Evolutionary conservation across 2,888 invertebrate species (phyloP).

Genomic region (Andricus quercusramuli): DNA sequence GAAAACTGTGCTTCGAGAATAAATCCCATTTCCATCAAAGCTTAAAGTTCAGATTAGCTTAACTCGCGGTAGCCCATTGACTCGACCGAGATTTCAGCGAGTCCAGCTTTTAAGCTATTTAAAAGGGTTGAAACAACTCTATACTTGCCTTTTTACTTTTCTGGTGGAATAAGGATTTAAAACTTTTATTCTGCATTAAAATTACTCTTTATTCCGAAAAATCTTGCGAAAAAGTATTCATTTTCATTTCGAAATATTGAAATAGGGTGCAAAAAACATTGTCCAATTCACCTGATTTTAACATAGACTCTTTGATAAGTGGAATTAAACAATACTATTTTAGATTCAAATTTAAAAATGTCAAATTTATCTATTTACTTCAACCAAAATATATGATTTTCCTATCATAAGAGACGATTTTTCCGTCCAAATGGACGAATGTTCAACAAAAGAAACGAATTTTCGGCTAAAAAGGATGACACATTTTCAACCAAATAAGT

Average conservation of each 20-base stretch:
- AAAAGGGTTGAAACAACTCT: constrained; percentile 22
- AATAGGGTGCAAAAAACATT: neutral
- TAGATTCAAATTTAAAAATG: too few species aligned
- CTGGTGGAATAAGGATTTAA: constrained; percentile 5
- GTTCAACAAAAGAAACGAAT: too few species aligned
- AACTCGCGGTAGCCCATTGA: constrained; percentile 36
- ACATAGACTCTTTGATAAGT: too few species aligned
- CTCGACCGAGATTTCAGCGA: constrained; percentile 26
- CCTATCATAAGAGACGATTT: too few species aligned
- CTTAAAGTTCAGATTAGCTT: constrained; percentile 33
- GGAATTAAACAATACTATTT: too few species aligned
- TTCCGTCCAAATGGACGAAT: too few species aligned
- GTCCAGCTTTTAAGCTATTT: constrained; percentile 33
- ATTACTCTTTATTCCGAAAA: neutral
- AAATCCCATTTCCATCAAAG: constrained; percentile 26
- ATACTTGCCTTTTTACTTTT: constrained; percentile 16
- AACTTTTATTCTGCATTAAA: neutral
- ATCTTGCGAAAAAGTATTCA: neutral
- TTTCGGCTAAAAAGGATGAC: too few species aligned
- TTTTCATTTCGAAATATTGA: neutral
- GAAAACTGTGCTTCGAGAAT: constrained; percentile 17
- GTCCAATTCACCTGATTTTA: too few species aligned
- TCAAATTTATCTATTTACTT: too few species aligned
- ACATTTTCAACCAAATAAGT: too few species aligned
- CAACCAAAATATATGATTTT: too few species aligned